Conservation (phyloP, 2,888 invertebrate genomes). For the Eurois occulta region DNA sequence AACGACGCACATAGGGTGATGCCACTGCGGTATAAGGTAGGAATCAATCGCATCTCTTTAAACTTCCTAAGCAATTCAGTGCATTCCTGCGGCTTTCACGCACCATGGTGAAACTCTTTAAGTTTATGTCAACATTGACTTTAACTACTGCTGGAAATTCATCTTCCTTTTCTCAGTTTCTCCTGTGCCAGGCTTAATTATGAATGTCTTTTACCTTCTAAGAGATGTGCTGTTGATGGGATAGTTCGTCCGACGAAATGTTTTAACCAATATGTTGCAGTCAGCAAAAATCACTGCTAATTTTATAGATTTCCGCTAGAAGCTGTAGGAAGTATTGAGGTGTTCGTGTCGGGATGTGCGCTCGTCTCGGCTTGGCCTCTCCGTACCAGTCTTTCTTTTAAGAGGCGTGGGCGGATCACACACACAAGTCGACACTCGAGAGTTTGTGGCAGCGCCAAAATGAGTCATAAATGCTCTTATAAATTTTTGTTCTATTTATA, state of each 20-base stretch:
- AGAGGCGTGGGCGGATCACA: too few species aligned
- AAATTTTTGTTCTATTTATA: constrained; percentile 26
- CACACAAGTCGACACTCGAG: not conserved
- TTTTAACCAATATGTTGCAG: not conserved
- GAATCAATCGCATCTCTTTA: not conserved
- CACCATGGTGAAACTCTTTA: not conserved
- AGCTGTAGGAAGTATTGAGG: not conserved
- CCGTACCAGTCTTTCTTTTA: not conserved
- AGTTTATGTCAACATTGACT: not conserved
- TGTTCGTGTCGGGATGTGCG: not conserved
- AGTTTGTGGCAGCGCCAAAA: constrained; percentile 41
- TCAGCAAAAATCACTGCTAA: not conserved
- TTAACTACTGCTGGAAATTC: not conserved
- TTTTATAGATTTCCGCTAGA: not conserved
- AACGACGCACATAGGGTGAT: not conserved
- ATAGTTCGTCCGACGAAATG: not conserved
- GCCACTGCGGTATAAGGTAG: not conserved
- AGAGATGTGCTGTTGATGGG: not conserved
- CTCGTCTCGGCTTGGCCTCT: not conserved
- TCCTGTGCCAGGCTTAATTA: not conserved
- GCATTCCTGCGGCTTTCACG: not conserved
- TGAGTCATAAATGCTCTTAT: constrained; percentile 37
- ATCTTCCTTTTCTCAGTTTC: not conserved
- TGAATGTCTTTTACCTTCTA: not conserved
- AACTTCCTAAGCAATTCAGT: not conserved